Base-by-base conservation (phyloP, 2,113 vertebrate species). In the Podilymbus podiceps region DNA sequence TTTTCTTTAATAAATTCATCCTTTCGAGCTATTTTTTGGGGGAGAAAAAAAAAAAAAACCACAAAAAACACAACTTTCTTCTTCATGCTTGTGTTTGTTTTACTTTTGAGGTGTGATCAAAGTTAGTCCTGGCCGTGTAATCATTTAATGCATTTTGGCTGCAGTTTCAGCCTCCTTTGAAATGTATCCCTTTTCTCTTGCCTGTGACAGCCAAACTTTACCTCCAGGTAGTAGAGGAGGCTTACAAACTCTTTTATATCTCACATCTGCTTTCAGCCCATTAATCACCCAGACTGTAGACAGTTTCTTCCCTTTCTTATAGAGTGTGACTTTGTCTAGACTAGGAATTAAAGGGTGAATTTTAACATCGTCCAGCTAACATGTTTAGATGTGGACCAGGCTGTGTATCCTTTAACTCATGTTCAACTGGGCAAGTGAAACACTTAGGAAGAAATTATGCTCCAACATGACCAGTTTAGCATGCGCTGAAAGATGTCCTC, bases 31-130 rank as follows among this genome's bases (percentile, higher is more conserved):
- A 91, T 96, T 95, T 92, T 73, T 0, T 44, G 78, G 60, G 28
- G 3, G 38, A 38, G 38, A 38, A 38, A 38, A 38, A 38, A 38
- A 38, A 38, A 38, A 38, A 38, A 38, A 38, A 38, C 38, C 8
- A 38, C 8, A 38, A 8, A 38, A 38, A 38, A 38, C 38, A 38
- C 38, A 38, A 38, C 85, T 96, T 96, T 96, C 75, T 96, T 94
- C 93, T 89, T 90, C 63, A 35, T 83, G 82, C 79, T 95, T 88
- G n/a, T 95, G 92, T 96, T 97, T 95, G 90, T 93, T 96, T 96
- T 96, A 96, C 93, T 93, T 96, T 92, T 95, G 90, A 96, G 97
- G 92, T 96, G 83, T 95, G 97, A 97, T 97, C 95, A 97, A 97
- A 96, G 96, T 84, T 47, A 94, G 83, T 93, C 88, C 76, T 93